Evolutionary conservation across 1,140 invertebrate species (phyloP), one percentile per base, ranked within the genome.

Genomic region (Adoxophyes honmai): DNA sequence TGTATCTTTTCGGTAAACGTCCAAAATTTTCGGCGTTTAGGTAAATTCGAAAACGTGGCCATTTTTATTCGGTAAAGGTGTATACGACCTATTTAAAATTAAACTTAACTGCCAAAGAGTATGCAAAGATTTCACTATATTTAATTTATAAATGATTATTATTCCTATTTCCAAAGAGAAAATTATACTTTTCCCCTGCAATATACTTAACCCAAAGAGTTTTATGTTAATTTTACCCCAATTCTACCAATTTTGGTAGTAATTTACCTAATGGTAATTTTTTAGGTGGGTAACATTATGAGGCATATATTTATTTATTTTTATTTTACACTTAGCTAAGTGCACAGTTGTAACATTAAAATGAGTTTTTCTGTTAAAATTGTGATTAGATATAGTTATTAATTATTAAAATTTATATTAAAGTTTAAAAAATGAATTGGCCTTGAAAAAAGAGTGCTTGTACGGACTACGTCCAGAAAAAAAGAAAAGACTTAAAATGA

Each of bases 401-500:
- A 63, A 60, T 65, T 61, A 63, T 60, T 68, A 64, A 66, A 44
- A 21, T 48, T 60, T 44, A 59, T 55, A 59, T 55, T 60, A 39
- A 57, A 48, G 42, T 59, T 33, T 58, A 64, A 62, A 36, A 52
- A 60, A 62, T 67, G 21, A 72, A 72, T 79, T 78, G 76, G 73
- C 76, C 75, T 80, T 54, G 60, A 72, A 70, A 59, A 55, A 62
- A 56, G 72, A 70, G 76, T 81, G 78, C 76, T 77, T 74, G 68
- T 57, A 62, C 48, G 78, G 78, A 79, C 78, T 48, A 55, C 66
- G 76, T 81, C 78, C 78, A 66, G 5, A 58, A 64, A 67, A 68
- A 76, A 70, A 63, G 62, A 78, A 76, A 78, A 81, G 75, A 78
- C 75, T 81, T 81, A 70, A 75, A 67, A 67, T 69, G 64, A 78